Conservation (phyloP, 2,797 vertebrate genomes). For the Amblyraja radiata region DNA sequence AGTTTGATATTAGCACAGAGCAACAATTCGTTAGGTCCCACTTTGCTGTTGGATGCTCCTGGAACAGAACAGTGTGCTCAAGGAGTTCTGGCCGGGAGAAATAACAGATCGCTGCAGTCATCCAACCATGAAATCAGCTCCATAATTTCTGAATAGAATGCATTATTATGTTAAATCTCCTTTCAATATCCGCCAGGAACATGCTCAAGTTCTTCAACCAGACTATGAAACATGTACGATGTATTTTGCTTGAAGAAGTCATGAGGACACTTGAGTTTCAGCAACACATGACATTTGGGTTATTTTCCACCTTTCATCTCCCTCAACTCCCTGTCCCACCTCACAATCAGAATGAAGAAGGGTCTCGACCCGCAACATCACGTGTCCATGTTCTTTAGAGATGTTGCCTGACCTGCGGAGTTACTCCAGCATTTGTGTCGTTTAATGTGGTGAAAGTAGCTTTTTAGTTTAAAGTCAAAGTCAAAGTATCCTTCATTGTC, state of each 20-base stretch:
- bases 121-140: background rate
- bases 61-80: background rate
- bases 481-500: too few relatives aligned
- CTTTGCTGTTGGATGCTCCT: background rate
- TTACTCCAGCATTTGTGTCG: too few relatives aligned
- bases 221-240: background rate
- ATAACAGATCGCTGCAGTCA: background rate
- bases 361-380: too few relatives aligned
- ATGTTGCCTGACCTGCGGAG: too few relatives aligned
- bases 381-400: too few relatives aligned
- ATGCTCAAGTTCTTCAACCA: background rate
- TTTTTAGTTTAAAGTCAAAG: too few relatives aligned
- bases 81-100: background rate
- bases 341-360: too few relatives aligned
- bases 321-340: too few relatives aligned
- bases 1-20: background rate
- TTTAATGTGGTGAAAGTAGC: too few relatives aligned
- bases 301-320: too few relatives aligned
- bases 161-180: background rate
- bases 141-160: background rate
- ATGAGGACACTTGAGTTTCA: background rate
- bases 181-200: background rate
- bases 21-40: background rate
- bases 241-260: background rate
- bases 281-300: background rate